These are phyloP conservation scores for Lordiphosa clarofinis DNA, from an alignment of 1,140 invertebrate genomes.

Conservation along the genomic window DNA sequence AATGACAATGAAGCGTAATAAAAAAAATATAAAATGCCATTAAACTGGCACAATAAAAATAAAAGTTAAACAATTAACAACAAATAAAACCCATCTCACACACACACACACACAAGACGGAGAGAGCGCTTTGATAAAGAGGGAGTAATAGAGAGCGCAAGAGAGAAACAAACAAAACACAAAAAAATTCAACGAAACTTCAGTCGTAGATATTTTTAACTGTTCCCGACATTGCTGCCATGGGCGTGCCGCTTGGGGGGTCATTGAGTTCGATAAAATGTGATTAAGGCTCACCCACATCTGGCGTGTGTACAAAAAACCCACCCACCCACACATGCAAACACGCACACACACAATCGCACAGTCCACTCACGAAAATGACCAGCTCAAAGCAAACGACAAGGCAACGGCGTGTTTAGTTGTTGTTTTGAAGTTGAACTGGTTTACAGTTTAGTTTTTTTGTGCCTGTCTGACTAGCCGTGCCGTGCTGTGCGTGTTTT, in stretches of 20 bases:
- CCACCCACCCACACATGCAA: constrained; percentile 18
- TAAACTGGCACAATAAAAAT: constrained; percentile 18
- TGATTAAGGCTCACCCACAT: constrained; percentile 70
- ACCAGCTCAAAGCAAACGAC: constrained; percentile 54
- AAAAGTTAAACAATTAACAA: constrained; percentile 46
- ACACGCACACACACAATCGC: constrained; percentile 20
- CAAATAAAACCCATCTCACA: constrained; percentile 37
- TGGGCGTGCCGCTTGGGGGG: constrained; percentile 43
- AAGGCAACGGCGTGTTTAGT: constrained; percentile 52
- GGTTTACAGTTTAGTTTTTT: constrained; percentile 63
- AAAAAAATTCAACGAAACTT: constrained; percentile 62
- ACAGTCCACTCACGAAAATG: constrained; percentile 65
- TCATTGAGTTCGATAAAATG: constrained; percentile 53
- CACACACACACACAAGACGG: constrained; percentile 8
- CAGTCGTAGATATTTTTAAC: constrained; percentile 51
- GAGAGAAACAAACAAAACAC: constrained; percentile 67
- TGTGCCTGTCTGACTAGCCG: constrained; percentile 27
- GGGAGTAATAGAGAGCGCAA: constrained; percentile 4
- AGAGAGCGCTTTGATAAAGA: constrained; percentile 4
- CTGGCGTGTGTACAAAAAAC: constrained; percentile 41
- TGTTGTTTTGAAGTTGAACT: constrained; percentile 74
- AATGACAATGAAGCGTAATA: constrained; percentile 7
- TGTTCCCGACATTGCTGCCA: constrained; percentile 19
- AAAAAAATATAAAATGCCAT: constrained; percentile 37
- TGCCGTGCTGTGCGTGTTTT: constrained; percentile 55